Conservation (phyloP, 2,113 vertebrate species). For the Cyprinodon variegatus region DNA sequence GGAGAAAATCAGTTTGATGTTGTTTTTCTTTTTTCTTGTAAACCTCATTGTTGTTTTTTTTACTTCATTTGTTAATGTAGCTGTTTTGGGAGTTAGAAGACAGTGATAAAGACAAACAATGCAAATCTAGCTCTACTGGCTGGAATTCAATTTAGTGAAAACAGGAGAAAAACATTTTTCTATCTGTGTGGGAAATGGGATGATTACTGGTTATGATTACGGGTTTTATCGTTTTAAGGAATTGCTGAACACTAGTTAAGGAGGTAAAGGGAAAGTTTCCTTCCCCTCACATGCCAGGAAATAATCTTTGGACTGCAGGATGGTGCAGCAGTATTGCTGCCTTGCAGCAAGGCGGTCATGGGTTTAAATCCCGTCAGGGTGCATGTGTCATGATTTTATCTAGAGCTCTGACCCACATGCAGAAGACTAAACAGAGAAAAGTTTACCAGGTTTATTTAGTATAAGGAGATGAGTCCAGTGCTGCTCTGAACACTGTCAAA, state of each 20-base stretch:
- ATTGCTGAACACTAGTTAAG: slow-evolving; percentile 36
- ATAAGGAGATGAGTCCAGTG: too few relatives aligned
- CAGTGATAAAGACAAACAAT: slow-evolving; percentile 60
- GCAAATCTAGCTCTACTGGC: slow-evolving; percentile 41
- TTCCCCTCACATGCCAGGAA: neutral
- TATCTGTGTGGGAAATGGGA: neutral
- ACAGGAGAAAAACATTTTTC: neutral
- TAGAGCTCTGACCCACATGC: too few relatives aligned
- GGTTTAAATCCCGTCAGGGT: too few relatives aligned
- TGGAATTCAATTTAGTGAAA: slow-evolving; percentile 58
- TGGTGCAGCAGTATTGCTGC: neutral
- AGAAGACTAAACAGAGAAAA: too few relatives aligned
- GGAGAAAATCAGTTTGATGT: slow-evolving; percentile 53
- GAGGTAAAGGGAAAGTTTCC: slow-evolving; percentile 26
- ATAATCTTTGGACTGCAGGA: neutral
- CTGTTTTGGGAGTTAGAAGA: slow-evolving; percentile 6
- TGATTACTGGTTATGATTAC: neutral
- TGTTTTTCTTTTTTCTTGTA: slow-evolving; percentile 18
- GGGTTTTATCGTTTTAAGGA: slow-evolving; percentile 10
- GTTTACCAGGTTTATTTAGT: too few relatives aligned
- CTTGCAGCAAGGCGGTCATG: neutral
- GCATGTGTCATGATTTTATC: neutral
- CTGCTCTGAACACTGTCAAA: too few relatives aligned
- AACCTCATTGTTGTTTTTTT: slow-evolving; percentile 34
- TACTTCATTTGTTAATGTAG: neutral